Evolutionary conservation across 2,113 vertebrate genomes (phyloP), one percentile per base, ranked within the genome.

Genomic region (Tylochromis polylepis): DNA sequence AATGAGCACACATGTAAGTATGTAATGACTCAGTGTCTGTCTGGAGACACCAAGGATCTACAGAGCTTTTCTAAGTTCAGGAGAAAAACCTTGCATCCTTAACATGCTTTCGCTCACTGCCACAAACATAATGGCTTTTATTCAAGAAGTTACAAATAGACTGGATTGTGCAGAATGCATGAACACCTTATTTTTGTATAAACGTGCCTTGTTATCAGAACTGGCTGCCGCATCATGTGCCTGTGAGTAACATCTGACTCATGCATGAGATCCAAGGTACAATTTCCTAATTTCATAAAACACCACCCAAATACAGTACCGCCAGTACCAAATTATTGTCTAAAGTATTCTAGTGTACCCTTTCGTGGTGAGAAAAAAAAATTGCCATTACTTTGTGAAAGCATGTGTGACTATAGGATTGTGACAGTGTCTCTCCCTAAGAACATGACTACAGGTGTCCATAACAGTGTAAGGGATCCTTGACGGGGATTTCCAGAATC

Each of bases 401-500:
- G 31, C 22, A 22, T 77, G 36, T 70, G 67, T 79, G 38, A 79
- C 79, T 60, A 59, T 60, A 46, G 67, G 55, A 75, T 81, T 87
- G 43, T 57, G 53, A 56, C 31, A 49, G 29, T 83, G 14, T 24
- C 18, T 43, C 9, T 41, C 7, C 24, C 6, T 58, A 56, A 75
- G 46, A 72, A 85, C 77, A 85, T 82, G 81, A 77, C 62, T 51
- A 6, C 81, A 85, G 86, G 88, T 93, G 79, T 93, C 80, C 38
- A n/a, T 91, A 89, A 92, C 93, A 79, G 84, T 57, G 29, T 43
- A 15, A 36, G 43, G 65, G 89, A 93, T 94, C 86, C 62, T 55
- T 91, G 91, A 92, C 55, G 94, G 94, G 95, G 90, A 92, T 96
- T 95, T 95, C 94, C 94, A 95, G 57, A 91, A 18, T 31, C 18